These are phyloP conservation scores for Hyles lineata DNA, from an alignment of 2,888 invertebrate species.

Conservation along the genomic window DNA sequence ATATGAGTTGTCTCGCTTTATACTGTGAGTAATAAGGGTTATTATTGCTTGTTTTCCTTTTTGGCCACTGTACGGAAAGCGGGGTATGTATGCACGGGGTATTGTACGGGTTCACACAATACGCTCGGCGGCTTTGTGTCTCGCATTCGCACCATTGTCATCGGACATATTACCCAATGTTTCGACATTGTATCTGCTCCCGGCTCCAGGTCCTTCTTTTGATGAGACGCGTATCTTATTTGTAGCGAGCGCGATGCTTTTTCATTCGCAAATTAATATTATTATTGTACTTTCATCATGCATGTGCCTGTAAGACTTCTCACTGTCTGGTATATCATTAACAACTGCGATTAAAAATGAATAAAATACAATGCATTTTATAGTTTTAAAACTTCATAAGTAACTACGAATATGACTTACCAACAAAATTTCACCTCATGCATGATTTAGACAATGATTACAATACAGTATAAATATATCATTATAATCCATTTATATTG, in stretches of 20 bases:
- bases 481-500: neutral
- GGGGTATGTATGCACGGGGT: conserved; percentile 75
- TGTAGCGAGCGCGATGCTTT: conserved; percentile 52
- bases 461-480: neutral
- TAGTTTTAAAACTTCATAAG: no score
- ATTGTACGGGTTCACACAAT: conserved; percentile 81
- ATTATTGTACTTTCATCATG: neutral
- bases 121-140: conserved; percentile 78
- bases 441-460: neutral
- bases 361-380: neutral
- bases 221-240: conserved; percentile 73
- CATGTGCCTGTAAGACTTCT: conserved; percentile 1
- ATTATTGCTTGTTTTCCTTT: conserved; percentile 59
- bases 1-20: conserved; percentile 41
- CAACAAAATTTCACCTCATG: neutral
- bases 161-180: conserved; percentile 82
- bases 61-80: conserved; percentile 52
- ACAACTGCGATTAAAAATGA: neutral
- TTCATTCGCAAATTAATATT: conserved; percentile 1
- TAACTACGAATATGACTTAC: no score
- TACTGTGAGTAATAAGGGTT: conserved; percentile 50
- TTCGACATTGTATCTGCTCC: conserved; percentile 77
- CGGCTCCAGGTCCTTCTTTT: conserved; percentile 77
- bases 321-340: neutral
- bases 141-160: conserved; percentile 78